These are phyloP conservation scores for Aromia moschata DNA, from an alignment of 2,888 invertebrate genomes.

Conservation along the genomic window DNA sequence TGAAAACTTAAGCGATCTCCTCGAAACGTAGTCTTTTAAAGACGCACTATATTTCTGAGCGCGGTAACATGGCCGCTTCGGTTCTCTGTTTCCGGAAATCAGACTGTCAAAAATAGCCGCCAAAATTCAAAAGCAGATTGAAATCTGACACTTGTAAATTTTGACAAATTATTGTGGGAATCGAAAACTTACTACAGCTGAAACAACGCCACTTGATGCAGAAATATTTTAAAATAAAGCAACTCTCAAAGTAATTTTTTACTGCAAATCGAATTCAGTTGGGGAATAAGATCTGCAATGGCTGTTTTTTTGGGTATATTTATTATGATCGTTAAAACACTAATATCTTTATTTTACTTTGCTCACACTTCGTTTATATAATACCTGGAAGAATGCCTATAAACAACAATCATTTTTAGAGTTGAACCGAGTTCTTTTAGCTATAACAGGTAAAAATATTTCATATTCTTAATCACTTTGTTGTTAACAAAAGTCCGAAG, in stretches of 20 bases:
- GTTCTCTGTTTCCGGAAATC: conserved; percentile 41
- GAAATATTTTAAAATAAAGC: background rate
- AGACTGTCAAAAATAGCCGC: conserved; percentile 46
- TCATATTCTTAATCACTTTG: too few relatives aligned
- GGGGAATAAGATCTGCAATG: too few relatives aligned
- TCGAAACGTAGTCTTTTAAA: background rate
- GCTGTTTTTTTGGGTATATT: too few relatives aligned
- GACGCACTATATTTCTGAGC: conserved; percentile 42
- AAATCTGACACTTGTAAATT: conserved; percentile 41
- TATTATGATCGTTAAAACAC: too few relatives aligned
- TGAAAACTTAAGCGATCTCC: conserved; percentile 2
- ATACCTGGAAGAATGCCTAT: too few relatives aligned
- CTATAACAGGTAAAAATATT: too few relatives aligned
- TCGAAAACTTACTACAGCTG: conserved; percentile 14
- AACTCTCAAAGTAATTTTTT: conserved; percentile 37
- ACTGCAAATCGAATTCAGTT: too few relatives aligned
- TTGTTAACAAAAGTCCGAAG: too few relatives aligned
- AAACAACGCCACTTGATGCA: conserved; percentile 15
- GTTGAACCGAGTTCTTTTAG: too few relatives aligned
- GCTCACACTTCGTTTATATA: too few relatives aligned
- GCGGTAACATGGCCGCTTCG: conserved; percentile 42
- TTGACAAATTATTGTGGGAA: conserved; percentile 32
- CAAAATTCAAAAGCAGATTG: conserved; percentile 43
- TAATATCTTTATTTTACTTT: too few relatives aligned
- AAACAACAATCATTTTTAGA: too few relatives aligned